phyloP scores from a whole-genome alignment of 2,888 invertebrate species.

The Drosophila seclusa region DNA sequence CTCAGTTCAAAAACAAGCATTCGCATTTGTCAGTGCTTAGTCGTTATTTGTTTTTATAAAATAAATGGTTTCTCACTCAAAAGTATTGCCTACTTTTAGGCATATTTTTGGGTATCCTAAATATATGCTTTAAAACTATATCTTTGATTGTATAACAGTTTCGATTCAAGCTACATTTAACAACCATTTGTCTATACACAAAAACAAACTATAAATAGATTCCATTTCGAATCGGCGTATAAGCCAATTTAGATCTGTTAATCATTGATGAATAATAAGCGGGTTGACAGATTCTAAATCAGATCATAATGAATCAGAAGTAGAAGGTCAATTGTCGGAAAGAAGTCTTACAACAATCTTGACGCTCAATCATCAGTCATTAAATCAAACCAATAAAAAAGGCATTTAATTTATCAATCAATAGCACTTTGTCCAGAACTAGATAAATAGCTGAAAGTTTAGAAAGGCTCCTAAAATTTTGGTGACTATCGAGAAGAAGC shows the following conservation, averaged over 20 bases:
- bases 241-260: background rate
- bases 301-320: conserved; percentile 22
- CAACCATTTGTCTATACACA: background rate
- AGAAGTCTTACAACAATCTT: conserved; percentile 45
- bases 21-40: background rate
- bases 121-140: conserved; percentile 4
- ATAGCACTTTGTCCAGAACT: conserved; percentile 44
- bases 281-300: conserved; percentile 14
- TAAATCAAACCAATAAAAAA: conserved; percentile 51
- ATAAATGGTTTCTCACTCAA: background rate
- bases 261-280: background rate
- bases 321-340: conserved; percentile 37
- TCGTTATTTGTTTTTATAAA: background rate
- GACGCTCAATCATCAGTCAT: conserved; percentile 33
- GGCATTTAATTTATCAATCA: conserved; percentile 69
- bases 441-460: conserved; percentile 20
- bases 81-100: conserved; percentile 25
- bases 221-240: background rate
- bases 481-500: conserved; percentile 35
- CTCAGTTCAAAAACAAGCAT: background rate
- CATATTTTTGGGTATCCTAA: background rate
- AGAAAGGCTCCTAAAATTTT: conserved; percentile 51
- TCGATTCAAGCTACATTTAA: background rate
- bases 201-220: background rate
- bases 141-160: conserved; percentile 25